phyloP scores from a whole-genome alignment of 2,113 vertebrate species.

The Daboia siamensis region DNA sequence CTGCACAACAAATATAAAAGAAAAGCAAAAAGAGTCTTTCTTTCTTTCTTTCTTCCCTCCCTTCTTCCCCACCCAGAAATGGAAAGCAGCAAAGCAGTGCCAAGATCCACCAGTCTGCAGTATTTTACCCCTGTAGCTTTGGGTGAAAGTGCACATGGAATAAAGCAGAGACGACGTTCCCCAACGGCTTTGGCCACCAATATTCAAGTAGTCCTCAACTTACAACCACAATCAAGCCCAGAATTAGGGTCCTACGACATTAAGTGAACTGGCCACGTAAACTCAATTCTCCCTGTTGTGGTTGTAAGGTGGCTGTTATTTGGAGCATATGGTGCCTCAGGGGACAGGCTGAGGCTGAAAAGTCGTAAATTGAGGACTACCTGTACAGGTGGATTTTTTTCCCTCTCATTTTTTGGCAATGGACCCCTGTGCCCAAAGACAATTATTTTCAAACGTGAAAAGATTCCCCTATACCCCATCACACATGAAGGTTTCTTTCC shows the following conservation, averaged over 20 bases:
- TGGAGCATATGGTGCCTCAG: background rate
- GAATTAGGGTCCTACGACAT: background rate
- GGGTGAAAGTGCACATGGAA: constrained; percentile 48
- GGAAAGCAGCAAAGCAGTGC: constrained; percentile 46
- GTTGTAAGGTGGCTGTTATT: background rate
- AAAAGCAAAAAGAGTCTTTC: constrained; percentile 53
- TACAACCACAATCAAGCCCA: background rate
- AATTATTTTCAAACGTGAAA: constrained; percentile 49
- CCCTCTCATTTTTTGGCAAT: constrained; percentile 56
- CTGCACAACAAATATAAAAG: constrained; percentile 24
- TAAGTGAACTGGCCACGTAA: background rate
- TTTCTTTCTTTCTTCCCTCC: constrained; percentile 21
- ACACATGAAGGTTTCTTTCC: background rate
- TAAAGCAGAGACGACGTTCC: constrained; percentile 29
- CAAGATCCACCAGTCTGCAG: constrained; percentile 57
- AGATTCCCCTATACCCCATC: background rate
- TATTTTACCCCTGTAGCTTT: constrained; percentile 49
- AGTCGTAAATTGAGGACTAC: background rate
- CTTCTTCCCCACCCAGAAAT: constrained; percentile 3
- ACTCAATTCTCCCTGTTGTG: background rate
- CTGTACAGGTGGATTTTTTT: constrained; percentile 49
- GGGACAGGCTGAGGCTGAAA: background rate
- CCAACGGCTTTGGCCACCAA: constrained; percentile 53
- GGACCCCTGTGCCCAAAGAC: constrained; percentile 53
- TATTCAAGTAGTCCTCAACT: constrained; percentile 18